A percentile compares a stretch with the other conserved stretches of the same genome.
These are phyloP conservation scores for Lamellibrachia luymesi DNA, from an alignment of 1,140 invertebrate species.

Conservation along the genomic window DNA sequence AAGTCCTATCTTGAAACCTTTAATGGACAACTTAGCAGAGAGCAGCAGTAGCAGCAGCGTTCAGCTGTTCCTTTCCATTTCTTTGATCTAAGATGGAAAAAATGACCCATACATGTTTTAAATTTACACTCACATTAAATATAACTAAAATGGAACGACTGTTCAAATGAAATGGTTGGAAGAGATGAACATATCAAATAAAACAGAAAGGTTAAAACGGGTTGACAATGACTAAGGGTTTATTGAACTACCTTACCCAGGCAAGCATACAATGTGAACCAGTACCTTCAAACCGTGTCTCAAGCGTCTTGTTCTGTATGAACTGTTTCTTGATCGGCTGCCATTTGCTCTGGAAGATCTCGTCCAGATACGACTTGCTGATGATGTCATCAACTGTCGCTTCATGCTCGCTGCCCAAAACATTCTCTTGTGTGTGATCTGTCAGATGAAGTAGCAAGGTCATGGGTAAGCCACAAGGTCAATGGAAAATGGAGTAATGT, in stretches of 20 bases:
- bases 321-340: conserved; percentile 21
- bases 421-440: not conserved
- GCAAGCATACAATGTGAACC: not conserved
- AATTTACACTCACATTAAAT: not conserved
- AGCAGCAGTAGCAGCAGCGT: too few species aligned
- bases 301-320: conserved; percentile 19
- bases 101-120: not conserved
- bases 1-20: too few species aligned
- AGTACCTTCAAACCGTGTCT: conserved; percentile 20
- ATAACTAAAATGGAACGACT: not conserved
- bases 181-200: not conserved
- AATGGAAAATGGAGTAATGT: not conserved
- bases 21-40: too few species aligned
- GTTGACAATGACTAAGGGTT: not conserved
- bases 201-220: too few species aligned
- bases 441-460: not conserved
- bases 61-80: too few species aligned
- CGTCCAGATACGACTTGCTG: conserved; percentile 21
- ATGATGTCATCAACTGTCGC: conserved; percentile 4
- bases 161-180: not conserved
- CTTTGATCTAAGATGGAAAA: too few species aligned
- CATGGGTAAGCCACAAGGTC: not conserved
- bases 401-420: not conserved
- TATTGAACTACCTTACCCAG: not conserved
- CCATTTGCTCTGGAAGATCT: conserved; percentile 22